phyloP scores from a whole-genome alignment of 2,797 vertebrate species.

The Danio kyathit region DNA sequence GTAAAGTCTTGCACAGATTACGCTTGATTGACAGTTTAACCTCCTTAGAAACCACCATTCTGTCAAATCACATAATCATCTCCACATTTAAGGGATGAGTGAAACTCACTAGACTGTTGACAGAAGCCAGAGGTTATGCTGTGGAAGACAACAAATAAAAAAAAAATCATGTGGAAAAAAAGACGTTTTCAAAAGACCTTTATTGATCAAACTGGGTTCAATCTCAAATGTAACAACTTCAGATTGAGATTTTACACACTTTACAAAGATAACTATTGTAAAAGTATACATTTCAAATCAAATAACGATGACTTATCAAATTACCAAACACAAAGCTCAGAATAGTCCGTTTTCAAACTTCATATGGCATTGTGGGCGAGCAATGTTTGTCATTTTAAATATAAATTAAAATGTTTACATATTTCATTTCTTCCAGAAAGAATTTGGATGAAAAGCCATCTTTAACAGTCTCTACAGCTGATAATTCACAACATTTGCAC shows the following conservation, averaged over 20 bases:
- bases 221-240: neutral
- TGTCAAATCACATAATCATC: conserved; percentile 4
- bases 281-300: neutral
- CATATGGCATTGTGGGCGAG: neutral
- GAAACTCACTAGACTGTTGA: neutral
- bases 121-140: neutral
- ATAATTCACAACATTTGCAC: neutral
- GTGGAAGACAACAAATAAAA: neutral
- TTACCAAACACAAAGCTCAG: neutral
- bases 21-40: neutral
- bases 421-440: neutral
- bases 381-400: neutral
- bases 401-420: neutral
- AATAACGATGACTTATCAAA: neutral
- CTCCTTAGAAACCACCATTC: neutral
- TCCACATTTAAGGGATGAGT: neutral
- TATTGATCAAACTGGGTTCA: conserved; percentile 1
- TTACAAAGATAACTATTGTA: neutral
- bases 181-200: conserved; percentile 23
- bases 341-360: neutral
- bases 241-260: conserved; percentile 9
- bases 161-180: neutral
- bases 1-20: neutral
- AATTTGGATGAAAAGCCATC: too few species aligned
- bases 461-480: too few species aligned